A percentile compares a stretch with the other conserved stretches of the same genome.
These are phyloP conservation scores for Apostichopus leukothele DNA, from an alignment of 53 echinoderm and acorn worm species.

Conservation along the genomic window DNA sequence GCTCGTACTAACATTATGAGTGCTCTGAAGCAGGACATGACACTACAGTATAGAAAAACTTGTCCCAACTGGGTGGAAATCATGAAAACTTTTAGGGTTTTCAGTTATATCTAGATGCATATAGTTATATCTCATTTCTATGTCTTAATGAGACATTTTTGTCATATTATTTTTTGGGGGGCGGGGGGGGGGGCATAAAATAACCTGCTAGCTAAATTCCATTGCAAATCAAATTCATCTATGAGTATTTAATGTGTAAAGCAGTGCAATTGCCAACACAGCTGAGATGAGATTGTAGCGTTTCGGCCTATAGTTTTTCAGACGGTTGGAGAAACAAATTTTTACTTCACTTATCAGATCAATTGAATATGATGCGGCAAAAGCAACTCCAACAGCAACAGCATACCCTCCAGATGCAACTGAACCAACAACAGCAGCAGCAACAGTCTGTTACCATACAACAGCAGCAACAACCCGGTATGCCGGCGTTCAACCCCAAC, in stretches of 20 bases:
- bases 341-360: background rate
- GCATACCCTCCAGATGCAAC: background rate
- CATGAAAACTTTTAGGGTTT: background rate
- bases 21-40: background rate
- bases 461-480: conserved; percentile 1
- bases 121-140: no score
- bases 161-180: no score
- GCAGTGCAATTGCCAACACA: background rate
- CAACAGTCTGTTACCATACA: conserved; percentile 1
- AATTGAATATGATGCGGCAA: conserved; percentile 17
- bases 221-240: no score
- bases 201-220: no score
- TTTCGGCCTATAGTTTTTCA: no score
- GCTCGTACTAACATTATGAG: no score
- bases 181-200: no score
- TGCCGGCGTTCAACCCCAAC: background rate
- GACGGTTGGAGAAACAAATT: background rate
- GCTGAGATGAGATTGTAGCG: background rate
- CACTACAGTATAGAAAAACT: no score
- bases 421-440: conserved; percentile 45
- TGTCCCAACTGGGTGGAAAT: background rate
- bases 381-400: conserved; percentile 49
- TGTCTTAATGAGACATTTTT: no score
- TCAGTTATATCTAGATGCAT: no score
- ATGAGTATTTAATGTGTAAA: background rate